phyloP scores from a whole-genome alignment of 2,888 invertebrate species.

The Hedya salicella region DNA sequence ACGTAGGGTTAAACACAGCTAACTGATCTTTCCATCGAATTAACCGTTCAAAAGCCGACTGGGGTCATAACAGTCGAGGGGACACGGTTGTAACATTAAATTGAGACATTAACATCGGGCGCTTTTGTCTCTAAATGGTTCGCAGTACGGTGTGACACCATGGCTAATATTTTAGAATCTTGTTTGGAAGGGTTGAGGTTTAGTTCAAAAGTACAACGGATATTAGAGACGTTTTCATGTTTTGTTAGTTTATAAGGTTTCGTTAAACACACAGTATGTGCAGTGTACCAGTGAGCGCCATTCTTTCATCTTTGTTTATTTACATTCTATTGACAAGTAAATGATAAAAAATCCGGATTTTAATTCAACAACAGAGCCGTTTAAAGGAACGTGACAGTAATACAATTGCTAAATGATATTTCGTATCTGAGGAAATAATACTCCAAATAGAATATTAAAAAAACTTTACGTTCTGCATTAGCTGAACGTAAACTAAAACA shows the following conservation, averaged over 20 bases:
- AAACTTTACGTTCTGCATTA: too few relatives aligned
- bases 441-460: too few relatives aligned
- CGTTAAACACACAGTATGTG: background rate
- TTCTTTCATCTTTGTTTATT: too few relatives aligned
- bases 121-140: conserved; percentile 63
- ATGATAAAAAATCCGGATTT: too few relatives aligned
- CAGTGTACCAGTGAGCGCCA: background rate
- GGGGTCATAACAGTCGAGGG: conserved; percentile 65
- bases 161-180: conserved; percentile 43
- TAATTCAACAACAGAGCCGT: too few relatives aligned
- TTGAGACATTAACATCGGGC: conserved; percentile 75
- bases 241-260: background rate
- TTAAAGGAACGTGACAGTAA: too few relatives aligned
- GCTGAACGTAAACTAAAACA: too few relatives aligned
- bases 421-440: too few relatives aligned
- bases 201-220: background rate
- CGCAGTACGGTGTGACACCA: conserved; percentile 47
- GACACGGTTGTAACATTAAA: conserved; percentile 70
- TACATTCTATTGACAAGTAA: too few relatives aligned
- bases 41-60: conserved; percentile 73
- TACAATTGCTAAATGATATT: too few relatives aligned
- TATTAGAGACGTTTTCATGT: background rate
- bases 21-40: conserved; percentile 74
- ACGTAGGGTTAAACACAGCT: conserved; percentile 57
- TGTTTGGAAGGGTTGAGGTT: conserved; percentile 39